phyloP scores from a whole-genome alignment of 2,113 vertebrate species.

The Tragelaphus strepsiceros region DNA sequence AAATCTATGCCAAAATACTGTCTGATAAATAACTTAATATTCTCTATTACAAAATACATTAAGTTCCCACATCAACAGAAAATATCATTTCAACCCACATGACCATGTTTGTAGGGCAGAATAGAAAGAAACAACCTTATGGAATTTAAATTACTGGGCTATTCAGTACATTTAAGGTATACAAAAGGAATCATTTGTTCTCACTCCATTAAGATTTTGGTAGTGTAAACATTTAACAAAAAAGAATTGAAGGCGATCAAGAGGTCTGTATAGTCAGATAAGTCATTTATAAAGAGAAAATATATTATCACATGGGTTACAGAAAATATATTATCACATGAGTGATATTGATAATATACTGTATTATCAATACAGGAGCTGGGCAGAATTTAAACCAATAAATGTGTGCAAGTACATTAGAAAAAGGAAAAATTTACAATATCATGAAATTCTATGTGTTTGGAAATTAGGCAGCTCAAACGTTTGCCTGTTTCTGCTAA shows the following conservation, averaged over 20 bases:
- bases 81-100: background rate
- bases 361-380: background rate
- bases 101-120: background rate
- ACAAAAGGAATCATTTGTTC: background rate
- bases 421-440: background rate
- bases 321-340: too few relatives aligned
- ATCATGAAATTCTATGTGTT: background rate
- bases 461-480: background rate
- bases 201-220: background rate
- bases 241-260: background rate
- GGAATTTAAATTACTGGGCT: background rate
- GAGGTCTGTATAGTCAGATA: background rate
- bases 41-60: background rate
- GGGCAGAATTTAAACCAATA: background rate
- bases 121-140: background rate
- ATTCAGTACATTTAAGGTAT: background rate
- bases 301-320: background rate
- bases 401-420: background rate
- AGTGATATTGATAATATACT: too few relatives aligned
- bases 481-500: background rate
- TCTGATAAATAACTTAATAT: background rate
- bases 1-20: background rate
- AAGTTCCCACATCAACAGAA: background rate
- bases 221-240: background rate
- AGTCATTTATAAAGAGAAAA: background rate